Evolutionary conservation across 1,140 invertebrate genomes (phyloP), one percentile per base, ranked within the genome.

Genomic region (Orchestia grillus): DNA sequence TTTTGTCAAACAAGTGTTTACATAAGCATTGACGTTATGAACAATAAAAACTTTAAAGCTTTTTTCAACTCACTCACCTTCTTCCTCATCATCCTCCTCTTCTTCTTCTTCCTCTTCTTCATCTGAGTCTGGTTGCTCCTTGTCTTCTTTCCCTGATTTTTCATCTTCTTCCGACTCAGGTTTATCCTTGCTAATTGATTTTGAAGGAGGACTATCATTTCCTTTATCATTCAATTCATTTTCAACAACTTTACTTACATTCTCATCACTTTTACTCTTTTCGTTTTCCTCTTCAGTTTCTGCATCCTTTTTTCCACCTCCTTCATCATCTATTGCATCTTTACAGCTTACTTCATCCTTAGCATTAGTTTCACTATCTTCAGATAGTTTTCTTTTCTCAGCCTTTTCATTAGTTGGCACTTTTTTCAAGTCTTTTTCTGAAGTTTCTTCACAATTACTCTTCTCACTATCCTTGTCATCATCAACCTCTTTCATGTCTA

Each of bases 81-180:
- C 96, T 88, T 96, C 95, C 53, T 96, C 96, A 57, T 96, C 87
- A 57, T 96, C 96, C 45, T 96, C 96, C 15, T 96, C 87, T 44
- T 90, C 90, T 44, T 95, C 95, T 19, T 96, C 87, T 44, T 90
- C 90, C 87, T 95, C 95, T n/a, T 96, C 95, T 53, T 96, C 95
- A 91, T 95, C 95, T 43, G 47, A 41, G 15, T 95, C 95, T 36
- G 95, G 57, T 77, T 44, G 91, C 42, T 96, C 96, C 44, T 91
- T 77, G 16, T 36, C 42, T 95, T 91, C 96, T 19, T 87, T 87
- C 53, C 44, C 95, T 40, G 92, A 91, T 44, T 96, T 94, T 47
- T 94, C 92, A 45, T 94, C 92, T 47, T 94, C 92, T 47, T 94
- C 92, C 8, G 44, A 94, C 92, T 45, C 44, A 15, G 40, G 11